phyloP scores from a whole-genome alignment of 2,797 vertebrate species.

The Acridotheres tristis region DNA sequence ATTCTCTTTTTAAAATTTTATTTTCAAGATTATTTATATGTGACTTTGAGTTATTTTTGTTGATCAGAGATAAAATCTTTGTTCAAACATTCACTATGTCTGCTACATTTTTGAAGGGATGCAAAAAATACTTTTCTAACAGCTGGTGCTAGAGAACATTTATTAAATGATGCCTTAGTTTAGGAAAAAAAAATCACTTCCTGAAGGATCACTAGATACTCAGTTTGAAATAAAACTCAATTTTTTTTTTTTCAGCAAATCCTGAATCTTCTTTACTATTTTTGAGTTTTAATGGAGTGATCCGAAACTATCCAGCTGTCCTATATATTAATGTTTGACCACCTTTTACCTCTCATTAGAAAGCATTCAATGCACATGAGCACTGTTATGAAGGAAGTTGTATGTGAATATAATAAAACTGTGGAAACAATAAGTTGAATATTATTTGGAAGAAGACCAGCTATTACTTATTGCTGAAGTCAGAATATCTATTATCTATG shows the following conservation, averaged over 20 bases:
- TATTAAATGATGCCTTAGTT: background rate
- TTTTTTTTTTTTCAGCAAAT: background rate
- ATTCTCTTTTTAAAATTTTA: background rate
- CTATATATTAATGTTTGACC: fast-evolving
- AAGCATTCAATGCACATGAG: background rate
- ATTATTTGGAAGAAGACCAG: background rate
- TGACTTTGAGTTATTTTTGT: background rate
- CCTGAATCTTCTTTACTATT: background rate
- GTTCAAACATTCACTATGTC: background rate
- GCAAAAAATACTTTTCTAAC: background rate
- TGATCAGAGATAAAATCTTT: background rate
- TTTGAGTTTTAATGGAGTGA: background rate
- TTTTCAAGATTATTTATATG: background rate
- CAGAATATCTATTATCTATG: background rate
- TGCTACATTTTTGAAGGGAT: background rate
- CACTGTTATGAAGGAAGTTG: background rate
- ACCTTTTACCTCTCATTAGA: background rate
- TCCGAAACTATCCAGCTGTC: background rate
- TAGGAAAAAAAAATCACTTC: background rate
- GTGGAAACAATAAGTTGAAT: background rate
- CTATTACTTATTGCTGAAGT: background rate
- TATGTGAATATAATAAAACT: background rate
- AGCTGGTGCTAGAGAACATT: background rate
- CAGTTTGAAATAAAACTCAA: background rate
- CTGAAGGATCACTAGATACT: background rate